phyloP scores from a whole-genome alignment of 2,797 vertebrate genomes.

The Eremophila alpestris region DNA sequence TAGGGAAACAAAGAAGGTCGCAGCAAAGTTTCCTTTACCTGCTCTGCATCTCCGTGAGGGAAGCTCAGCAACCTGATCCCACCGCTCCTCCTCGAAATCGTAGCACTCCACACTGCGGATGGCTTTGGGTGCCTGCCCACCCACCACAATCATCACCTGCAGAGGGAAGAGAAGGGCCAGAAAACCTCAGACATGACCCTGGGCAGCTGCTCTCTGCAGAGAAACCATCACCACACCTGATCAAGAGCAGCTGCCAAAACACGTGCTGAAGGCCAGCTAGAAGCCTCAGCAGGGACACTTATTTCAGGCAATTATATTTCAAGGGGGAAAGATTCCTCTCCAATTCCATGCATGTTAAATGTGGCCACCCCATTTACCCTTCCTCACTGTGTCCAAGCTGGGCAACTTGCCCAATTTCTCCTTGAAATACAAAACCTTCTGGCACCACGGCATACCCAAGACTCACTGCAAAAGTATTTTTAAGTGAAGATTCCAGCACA shows the following conservation, averaged over 20 bases:
- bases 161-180: conserved; percentile 15
- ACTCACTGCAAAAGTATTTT: neutral
- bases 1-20: neutral
- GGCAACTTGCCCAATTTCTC: neutral
- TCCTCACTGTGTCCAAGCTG: neutral
- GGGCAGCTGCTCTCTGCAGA: neutral
- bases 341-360: neutral
- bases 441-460: rapidly evolving
- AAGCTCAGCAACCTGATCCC: conserved; percentile 94
- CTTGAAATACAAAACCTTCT: neutral
- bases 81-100: conserved; percentile 94
- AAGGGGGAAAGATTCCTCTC: neutral
- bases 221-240: neutral
- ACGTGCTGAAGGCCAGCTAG: neutral
- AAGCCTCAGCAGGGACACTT: neutral
- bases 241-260: neutral
- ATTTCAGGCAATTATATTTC: neutral
- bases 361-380: neutral
- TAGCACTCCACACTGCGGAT: conserved; percentile 97
- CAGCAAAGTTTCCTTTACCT: conserved; percentile 71
- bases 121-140: conserved; percentile 95
- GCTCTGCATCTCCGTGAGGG: conserved; percentile 93
- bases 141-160: conserved; percentile 98
- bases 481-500: neutral
- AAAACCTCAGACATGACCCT: neutral